Evolutionary conservation across 2,888 invertebrate genomes (phyloP), one percentile per base, ranked within the genome.

Genomic region (Morinoia aosen): DNA sequence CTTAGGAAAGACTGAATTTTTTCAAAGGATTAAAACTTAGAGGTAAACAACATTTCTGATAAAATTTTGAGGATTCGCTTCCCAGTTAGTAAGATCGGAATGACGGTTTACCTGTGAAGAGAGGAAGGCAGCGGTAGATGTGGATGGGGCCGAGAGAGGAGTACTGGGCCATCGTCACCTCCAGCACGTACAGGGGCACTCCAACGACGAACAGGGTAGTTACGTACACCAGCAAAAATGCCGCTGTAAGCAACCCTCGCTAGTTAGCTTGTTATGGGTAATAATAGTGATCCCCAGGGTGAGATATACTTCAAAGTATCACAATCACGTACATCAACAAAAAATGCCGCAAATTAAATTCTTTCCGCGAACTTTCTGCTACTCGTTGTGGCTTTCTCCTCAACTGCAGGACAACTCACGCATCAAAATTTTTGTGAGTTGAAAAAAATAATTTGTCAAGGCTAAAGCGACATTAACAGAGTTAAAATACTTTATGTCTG

Each of bases 111-210:
- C 96, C 96, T 95, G 95, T 88, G 88, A 96, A 91, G 58, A 96
- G 88, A 10, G 96, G 96, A 14, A 96, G 95, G 57, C 96, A 96
- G 95, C 96, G 91, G 95, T 96, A 96, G 61, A 96, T 61, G 0
- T 95, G 95, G 33, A 95, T 95, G 90, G 95, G 95, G 0, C 96
- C 96, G 39, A 96, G 95, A 0, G 96, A 96, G 19, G 96, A 96
- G 94, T 95, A 96, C 94, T 96, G 96, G 5, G 96, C 96, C 96
- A 96, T 91, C 39, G 57, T 94, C 8, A 95, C 95, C 91, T 96
- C 96, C 8, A 96, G 93, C n/a, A 96, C 88, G n/a, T 91, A 88
- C 76, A 96, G 88, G 10, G 96, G 96, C 25, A 94, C 39, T 0
- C 95, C 96, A 14, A 96, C 16, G 56, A 91, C 40, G 25, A 96